Percentiles rank a stretch among this genome's conserved stretches.
Evolutionary conservation across 2,797 vertebrate species (phyloP).

Genomic region (Choloepus didactylus): DNA sequence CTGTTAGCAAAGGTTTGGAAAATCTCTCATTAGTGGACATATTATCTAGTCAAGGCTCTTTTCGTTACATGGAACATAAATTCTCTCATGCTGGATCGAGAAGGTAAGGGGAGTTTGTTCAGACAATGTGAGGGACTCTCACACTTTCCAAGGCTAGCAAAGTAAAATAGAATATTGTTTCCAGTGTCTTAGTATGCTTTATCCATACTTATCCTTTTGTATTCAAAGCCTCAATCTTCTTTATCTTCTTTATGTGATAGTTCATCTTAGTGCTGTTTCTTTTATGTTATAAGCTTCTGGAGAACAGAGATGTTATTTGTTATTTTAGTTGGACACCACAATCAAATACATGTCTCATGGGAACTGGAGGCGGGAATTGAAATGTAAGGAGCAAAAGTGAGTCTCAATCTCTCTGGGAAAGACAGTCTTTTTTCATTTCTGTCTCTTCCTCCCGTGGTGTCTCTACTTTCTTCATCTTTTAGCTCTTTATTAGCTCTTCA

Average conservation of each 20-base stretch:
- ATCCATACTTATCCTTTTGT: background rate
- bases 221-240: background rate
- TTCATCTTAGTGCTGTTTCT: slow-evolving; percentile 39
- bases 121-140: background rate
- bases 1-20: slow-evolving; percentile 40
- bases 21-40: slow-evolving; percentile 27
- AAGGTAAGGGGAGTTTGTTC: slow-evolving; percentile 43
- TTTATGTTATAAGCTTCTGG: background rate
- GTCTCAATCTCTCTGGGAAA: background rate
- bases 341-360: background rate
- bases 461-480: background rate
- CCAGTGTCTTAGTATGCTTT: background rate
- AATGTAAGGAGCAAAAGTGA: background rate
- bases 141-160: slow-evolving; percentile 19
- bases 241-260: background rate
- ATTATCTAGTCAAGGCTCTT: slow-evolving; percentile 31
- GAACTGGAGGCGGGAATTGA: background rate
- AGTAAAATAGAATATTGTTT: slow-evolving; percentile 25
- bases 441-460: background rate
- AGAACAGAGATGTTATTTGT: background rate
- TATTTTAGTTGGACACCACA: background rate
- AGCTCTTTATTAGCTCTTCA: background rate
- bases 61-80: slow-evolving; percentile 57
- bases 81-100: slow-evolving; percentile 41
- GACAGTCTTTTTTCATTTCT: background rate